These are phyloP conservation scores for Blastomussa wellsi DNA, from an alignment of 92 coral and sea anemone species.

Conservation along the genomic window DNA sequence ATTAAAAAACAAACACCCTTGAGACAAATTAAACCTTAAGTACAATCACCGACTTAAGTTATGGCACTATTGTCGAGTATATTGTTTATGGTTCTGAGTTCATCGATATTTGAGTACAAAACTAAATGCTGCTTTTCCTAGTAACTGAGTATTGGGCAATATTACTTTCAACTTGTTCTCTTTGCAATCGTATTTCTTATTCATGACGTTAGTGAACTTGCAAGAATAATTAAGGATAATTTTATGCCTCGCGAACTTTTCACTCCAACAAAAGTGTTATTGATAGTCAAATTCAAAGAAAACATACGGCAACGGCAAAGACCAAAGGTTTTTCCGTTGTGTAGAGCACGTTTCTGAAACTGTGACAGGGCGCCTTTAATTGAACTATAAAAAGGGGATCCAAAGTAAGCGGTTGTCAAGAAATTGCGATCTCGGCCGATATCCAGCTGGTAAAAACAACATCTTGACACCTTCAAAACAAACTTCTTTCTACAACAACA, in stretches of 20 bases:
- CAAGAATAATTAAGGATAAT: neutral
- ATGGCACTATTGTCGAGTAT: neutral
- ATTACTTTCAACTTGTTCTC: no score
- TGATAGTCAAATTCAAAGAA: constrained; percentile 18
- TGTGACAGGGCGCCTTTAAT: neutral
- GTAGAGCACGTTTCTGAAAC: neutral
- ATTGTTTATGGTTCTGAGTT: neutral
- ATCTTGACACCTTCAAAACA: neutral
- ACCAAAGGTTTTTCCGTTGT: neutral
- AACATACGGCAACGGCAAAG: neutral
- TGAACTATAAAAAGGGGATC: neutral
- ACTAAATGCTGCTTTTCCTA: neutral
- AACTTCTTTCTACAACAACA: neutral
- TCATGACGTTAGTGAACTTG: constrained; percentile 15
- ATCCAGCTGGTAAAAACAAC: constrained; percentile 10
- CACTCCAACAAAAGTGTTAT: constrained; percentile 23
- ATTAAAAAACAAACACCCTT: constrained; percentile 25
- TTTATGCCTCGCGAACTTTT: constrained; percentile 7
- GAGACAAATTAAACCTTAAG: neutral
- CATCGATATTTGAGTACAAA: constrained; percentile 1
- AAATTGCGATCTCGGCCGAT: neutral
- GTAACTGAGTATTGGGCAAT: no score
- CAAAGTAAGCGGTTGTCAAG: neutral
- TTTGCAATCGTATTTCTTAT: neutral
- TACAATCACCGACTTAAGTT: constrained; percentile 2